These are phyloP conservation scores for Paragorgia papillata DNA, from an alignment of 92 coral and sea anemone genomes.

Conservation along the genomic window DNA sequence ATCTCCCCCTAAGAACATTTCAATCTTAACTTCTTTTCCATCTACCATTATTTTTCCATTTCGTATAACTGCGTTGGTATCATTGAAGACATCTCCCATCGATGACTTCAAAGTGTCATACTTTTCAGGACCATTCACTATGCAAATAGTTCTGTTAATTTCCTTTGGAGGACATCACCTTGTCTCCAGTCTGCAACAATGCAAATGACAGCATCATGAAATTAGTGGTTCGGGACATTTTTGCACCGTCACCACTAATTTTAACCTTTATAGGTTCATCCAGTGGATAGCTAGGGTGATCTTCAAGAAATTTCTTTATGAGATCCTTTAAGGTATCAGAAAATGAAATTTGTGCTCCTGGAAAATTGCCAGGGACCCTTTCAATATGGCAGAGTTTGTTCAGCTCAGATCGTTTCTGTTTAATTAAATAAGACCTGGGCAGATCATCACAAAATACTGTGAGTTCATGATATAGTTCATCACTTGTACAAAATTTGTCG, in stretches of 20 bases:
- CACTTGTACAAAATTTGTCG: slow-evolving; percentile 63
- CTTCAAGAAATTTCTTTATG: slow-evolving; percentile 34
- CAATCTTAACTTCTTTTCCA: slow-evolving; percentile 40
- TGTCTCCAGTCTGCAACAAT: slow-evolving; percentile 48
- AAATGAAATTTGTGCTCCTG: slow-evolving; percentile 66
- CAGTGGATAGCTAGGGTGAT: not conserved
- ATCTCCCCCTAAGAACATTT: slow-evolving; percentile 46
- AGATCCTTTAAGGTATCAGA: slow-evolving; percentile 48
- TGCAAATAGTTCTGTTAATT: slow-evolving; percentile 48
- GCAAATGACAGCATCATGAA: slow-evolving; percentile 55
- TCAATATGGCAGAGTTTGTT: slow-evolving; percentile 58
- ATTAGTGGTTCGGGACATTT: slow-evolving; percentile 59
- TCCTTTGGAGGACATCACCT: slow-evolving; percentile 55
- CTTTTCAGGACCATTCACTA: slow-evolving; percentile 62
- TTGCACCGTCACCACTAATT: slow-evolving; percentile 72
- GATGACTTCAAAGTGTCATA: slow-evolving; percentile 49
- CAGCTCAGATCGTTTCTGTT: slow-evolving; percentile 50
- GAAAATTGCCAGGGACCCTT: slow-evolving; percentile 47
- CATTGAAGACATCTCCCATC: slow-evolving; percentile 9
- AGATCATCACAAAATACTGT: slow-evolving; percentile 42
- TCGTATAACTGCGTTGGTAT: not conserved
- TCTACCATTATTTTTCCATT: slow-evolving; percentile 15
- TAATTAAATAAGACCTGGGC: slow-evolving; percentile 63
- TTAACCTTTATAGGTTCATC: slow-evolving; percentile 60
- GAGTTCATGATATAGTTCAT: slow-evolving; percentile 65